A percentile compares a stretch with the other conserved stretches of the same genome.
These are phyloP conservation scores for Drusus annulatus DNA, from an alignment of 1,140 invertebrate genomes.

Conservation along the genomic window DNA sequence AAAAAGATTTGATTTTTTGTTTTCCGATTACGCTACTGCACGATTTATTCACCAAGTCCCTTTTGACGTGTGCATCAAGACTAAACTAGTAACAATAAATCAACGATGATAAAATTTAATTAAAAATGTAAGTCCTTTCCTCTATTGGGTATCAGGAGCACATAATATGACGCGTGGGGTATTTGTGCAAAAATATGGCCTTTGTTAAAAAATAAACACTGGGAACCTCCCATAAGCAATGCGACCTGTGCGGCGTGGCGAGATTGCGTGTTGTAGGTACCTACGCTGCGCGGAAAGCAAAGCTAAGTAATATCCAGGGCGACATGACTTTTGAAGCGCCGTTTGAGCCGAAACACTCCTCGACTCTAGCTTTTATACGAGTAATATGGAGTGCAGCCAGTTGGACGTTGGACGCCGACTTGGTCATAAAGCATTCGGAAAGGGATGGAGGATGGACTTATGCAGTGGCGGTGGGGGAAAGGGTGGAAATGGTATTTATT, in stretches of 20 bases:
- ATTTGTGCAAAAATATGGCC: neutral
- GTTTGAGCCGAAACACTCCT: conserved; percentile 21
- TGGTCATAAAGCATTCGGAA: conserved; percentile 22
- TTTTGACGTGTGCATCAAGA: too few relatives aligned
- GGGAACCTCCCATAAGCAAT: neutral
- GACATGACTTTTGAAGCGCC: conserved; percentile 41
- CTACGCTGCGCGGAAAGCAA: conserved; percentile 38
- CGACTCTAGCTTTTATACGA: conserved; percentile 1
- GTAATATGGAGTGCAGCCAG: conserved; percentile 28
- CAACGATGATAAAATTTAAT: too few relatives aligned
- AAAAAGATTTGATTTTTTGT: too few relatives aligned
- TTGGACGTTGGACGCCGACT: conserved; percentile 4
- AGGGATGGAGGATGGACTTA: conserved; percentile 34
- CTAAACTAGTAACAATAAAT: too few relatives aligned
- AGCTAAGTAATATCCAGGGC: conserved; percentile 21
- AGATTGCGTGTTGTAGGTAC: conserved; percentile 30
- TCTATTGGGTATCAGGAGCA: neutral
- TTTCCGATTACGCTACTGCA: too few relatives aligned
- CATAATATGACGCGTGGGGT: neutral
- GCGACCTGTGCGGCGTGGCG: neutral
- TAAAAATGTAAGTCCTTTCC: too few relatives aligned
- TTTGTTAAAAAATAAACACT: neutral
- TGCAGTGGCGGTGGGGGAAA: conserved; percentile 13
- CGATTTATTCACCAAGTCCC: too few relatives aligned
- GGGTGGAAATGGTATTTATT: too few relatives aligned